Conservation (phyloP, 2,888 invertebrate species). For the Autographa pulchrina region DNA sequence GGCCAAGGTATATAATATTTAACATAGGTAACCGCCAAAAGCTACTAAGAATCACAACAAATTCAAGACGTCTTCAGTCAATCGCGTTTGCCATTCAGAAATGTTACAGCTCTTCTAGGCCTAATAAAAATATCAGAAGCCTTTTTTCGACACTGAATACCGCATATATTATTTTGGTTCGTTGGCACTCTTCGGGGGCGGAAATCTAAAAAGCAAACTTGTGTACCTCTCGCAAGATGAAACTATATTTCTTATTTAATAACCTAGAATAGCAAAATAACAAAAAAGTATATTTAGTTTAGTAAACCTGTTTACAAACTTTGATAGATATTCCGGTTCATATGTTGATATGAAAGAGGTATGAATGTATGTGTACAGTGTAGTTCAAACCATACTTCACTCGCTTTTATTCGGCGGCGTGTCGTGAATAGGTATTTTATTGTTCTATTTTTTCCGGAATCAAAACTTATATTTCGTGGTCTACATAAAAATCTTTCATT, state of each 20-base stretch:
- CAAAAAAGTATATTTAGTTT: neutral
- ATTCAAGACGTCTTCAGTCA: neutral
- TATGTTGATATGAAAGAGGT: neutral
- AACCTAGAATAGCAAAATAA: neutral
- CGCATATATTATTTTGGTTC: neutral
- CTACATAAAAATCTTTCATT: slow-evolving; percentile 13
- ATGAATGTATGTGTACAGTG: neutral
- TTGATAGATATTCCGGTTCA: neutral
- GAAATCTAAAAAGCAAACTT: too few relatives aligned
- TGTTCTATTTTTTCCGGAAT: slow-evolving; percentile 22
- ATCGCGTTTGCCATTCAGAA: neutral
- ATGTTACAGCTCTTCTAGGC: neutral
- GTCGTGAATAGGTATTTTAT: slow-evolving; percentile 30
- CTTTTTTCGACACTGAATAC: neutral
- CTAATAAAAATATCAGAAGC: neutral
- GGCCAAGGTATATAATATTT: neutral
- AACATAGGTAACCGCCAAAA: neutral
- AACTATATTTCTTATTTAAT: neutral
- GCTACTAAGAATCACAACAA: neutral
- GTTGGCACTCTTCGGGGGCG: too few relatives aligned
- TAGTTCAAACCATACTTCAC: slow-evolving; percentile 8
- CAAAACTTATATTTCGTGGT: slow-evolving; percentile 13
- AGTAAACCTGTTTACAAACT: neutral
- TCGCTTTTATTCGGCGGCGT: slow-evolving; percentile 26
- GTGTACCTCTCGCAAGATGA: neutral